Conservation (phyloP, 1,140 invertebrate species). For the Drosophila grimshawi region DNA sequence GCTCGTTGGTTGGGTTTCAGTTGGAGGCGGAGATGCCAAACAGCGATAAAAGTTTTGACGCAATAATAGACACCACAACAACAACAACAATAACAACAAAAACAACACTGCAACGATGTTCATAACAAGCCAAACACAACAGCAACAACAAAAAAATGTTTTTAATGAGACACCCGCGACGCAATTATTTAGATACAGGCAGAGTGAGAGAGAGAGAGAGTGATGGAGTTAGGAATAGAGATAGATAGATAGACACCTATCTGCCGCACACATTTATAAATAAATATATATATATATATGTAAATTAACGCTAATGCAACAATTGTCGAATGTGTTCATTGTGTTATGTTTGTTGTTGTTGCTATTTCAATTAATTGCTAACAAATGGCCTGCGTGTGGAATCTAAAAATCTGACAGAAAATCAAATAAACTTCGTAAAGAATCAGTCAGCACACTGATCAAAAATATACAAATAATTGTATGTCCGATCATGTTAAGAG, state of each 20-base stretch:
- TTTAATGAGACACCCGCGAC: constrained; percentile 53
- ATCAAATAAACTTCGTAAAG: background rate
- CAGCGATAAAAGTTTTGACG: constrained; percentile 62
- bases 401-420: background rate
- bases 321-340: constrained; percentile 56
- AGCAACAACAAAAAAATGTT: constrained; percentile 26
- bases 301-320: constrained; percentile 69
- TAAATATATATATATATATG: background rate
- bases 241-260: constrained; percentile 26
- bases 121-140: constrained; percentile 62
- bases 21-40: constrained; percentile 42
- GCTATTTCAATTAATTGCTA: constrained; percentile 65
- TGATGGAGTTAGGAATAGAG: background rate
- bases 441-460: background rate
- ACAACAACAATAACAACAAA: constrained; percentile 25
- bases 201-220: background rate
- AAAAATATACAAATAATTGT: no score
- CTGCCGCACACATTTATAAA: constrained; percentile 7
- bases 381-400: constrained; percentile 56
- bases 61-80: constrained; percentile 65
- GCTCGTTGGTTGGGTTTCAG: background rate
- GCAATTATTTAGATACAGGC: constrained; percentile 37
- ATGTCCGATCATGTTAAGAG: no score
- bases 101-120: constrained; percentile 40
- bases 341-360: constrained; percentile 25